A percentile compares a stretch with the other conserved stretches of the same genome.
phyloP scores from a whole-genome alignment of 2,797 vertebrate genomes.

The Artibeus lituratus region DNA sequence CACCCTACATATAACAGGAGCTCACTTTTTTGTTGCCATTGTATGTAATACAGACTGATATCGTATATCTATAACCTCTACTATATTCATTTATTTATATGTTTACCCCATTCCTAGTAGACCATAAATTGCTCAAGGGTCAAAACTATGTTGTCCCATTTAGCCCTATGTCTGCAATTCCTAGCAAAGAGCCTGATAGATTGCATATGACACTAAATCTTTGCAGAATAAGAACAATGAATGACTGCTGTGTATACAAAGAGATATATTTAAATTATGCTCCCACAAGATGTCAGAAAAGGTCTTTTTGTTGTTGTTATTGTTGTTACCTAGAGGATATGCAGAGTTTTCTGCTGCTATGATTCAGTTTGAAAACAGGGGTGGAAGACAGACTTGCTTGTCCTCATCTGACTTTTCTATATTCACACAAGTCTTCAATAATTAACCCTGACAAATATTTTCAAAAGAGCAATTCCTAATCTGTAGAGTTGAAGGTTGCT shows the following conservation, averaged over 20 bases:
- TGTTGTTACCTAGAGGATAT: background rate
- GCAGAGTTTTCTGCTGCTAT: background rate
- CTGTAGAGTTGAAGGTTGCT: background rate
- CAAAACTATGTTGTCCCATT: background rate
- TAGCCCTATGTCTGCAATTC: background rate
- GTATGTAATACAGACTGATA: background rate
- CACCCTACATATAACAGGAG: background rate
- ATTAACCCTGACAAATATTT: constrained; percentile 35
- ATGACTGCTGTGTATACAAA: background rate
- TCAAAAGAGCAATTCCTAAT: background rate
- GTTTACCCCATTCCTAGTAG: background rate
- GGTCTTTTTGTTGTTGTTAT: background rate
- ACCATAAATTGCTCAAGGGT: background rate
- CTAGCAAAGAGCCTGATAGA: background rate
- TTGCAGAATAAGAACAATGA: background rate
- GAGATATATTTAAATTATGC: constrained; percentile 6
- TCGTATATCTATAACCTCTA: background rate
- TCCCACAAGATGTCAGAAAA: background rate
- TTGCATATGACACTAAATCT: background rate
- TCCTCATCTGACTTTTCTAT: constrained; percentile 8
- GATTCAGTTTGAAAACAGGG: background rate
- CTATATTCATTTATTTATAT: background rate
- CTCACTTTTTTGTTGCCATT: background rate
- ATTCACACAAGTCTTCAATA: constrained; percentile 25
- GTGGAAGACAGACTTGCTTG: background rate